Base-by-base conservation (phyloP, 2,797 vertebrate genomes). In the Hybognathus amarus region DNA sequence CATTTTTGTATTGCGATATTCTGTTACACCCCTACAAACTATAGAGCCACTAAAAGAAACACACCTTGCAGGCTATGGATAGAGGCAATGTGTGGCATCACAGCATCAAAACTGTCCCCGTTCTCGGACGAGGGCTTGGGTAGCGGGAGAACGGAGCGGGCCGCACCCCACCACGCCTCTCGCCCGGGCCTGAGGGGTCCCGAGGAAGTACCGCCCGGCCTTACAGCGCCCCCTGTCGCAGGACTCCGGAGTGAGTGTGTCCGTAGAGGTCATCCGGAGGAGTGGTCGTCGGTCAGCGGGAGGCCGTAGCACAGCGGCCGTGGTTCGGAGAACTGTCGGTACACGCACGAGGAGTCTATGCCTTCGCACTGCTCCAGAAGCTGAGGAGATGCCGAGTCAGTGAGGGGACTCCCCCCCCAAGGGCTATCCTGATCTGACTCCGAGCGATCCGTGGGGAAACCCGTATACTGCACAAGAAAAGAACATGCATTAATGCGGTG, bases 381-480 rank as follows among this genome's bases (percentile, higher is more conserved):
- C 91, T 97, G 97, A 9, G 97, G 98, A 79, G 97, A 98, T 73
- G 96, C 93, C 0, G 96, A 93, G 80, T 98, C 97, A 0, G 97
- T 97, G 87, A 97, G 92, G 0, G 97, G 97, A 78, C 97, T 99
- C 83, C 97, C 97, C n/a, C 96, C 97, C 97, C 97, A 98, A 1
- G 96, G 96, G 87, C 97, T 98, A 85, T 98, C 97, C 3, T 97
- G 97, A 88, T 99, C 97, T 0, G 97, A 98, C 87, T 99, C 98
- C 0, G 97, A 97, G 54, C 97, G 94, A 89, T 99, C 98, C 0
- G 96, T 92, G 88, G 97, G 97, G 91, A 98, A 99, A 89, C 96
- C 95, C 18, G 96, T 92, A 90, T 96, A 98, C 97, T 99, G 92
- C 42, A 59, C 27, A 68, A 61, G 66, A 66, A 6, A 79, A 67